These are phyloP conservation scores for Chymomyza costata DNA, from an alignment of 1,140 invertebrate species.

Conservation along the genomic window DNA sequence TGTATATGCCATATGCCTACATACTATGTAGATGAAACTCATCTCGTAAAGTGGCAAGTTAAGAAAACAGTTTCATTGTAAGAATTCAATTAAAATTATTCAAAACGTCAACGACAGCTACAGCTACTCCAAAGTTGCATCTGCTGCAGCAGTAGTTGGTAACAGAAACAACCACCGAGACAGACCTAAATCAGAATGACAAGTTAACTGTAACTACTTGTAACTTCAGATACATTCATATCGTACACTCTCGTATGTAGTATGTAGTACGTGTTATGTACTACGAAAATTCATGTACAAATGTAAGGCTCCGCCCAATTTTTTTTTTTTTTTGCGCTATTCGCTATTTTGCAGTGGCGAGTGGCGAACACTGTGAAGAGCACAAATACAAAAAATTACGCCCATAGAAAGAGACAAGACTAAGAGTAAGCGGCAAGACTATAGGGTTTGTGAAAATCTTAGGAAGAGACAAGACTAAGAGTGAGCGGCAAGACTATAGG, in stretches of 20 bases:
- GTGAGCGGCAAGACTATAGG: no score
- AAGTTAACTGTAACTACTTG: conserved; percentile 26
- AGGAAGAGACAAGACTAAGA: no score
- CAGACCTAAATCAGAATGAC: background rate
- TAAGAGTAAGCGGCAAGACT: no score
- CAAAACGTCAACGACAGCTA: conserved; percentile 73
- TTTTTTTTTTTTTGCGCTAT: no score
- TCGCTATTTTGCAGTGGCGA: no score
- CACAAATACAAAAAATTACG: no score
- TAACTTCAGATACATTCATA: conserved; percentile 5
- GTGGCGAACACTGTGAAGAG: no score
- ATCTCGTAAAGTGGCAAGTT: conserved; percentile 73
- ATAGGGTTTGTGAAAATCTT: no score
- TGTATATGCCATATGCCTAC: no score
- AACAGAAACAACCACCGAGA: conserved; percentile 4
- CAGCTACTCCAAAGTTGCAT: conserved; percentile 46
- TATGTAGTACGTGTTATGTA: background rate
- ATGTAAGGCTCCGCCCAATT: no score
- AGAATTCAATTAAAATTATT: conserved; percentile 75
- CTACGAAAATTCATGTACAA: background rate
- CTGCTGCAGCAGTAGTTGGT: conserved; percentile 20
- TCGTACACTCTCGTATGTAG: background rate
- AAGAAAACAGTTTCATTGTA: conserved; percentile 75
- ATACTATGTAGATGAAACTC: conserved; percentile 59
- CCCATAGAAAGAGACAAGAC: conserved; percentile 3